Percentiles rank a stretch among this genome's conserved stretches.
phyloP scores from a whole-genome alignment of 2,888 invertebrate species.

The Cheilosia soror region DNA sequence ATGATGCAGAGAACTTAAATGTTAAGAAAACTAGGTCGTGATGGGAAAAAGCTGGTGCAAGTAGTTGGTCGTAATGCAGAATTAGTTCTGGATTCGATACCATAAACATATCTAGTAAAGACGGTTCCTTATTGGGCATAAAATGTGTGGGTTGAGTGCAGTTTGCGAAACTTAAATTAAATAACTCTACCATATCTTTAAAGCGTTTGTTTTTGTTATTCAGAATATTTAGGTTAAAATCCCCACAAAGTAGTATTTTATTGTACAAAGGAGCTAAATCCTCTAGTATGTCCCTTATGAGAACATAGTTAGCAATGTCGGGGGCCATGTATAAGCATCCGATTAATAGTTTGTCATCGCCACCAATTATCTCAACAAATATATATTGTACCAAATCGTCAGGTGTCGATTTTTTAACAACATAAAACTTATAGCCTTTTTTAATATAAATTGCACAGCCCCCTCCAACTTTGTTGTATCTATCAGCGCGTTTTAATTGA shows the following conservation, averaged over 20 bases:
- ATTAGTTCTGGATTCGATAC: background rate
- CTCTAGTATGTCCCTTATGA: background rate
- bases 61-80: background rate
- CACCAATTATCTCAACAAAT: background rate
- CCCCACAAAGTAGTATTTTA: no score
- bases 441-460: slow-evolving; percentile 5
- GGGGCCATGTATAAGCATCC: no score
- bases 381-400: background rate
- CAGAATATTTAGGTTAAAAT: no score
- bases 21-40: no score
- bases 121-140: background rate
- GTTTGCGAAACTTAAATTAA: background rate
- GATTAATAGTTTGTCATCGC: no score
- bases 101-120: background rate
- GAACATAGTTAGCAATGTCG: background rate
- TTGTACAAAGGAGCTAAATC: background rate
- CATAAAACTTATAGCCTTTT: background rate
- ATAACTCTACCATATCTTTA: background rate
- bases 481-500: slow-evolving; percentile 13
- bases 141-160: background rate
- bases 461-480: slow-evolving; percentile 7
- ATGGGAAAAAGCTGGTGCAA: background rate
- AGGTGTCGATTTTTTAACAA: background rate
- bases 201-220: background rate
- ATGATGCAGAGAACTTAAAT: no score